These are phyloP conservation scores for Drosophila equinoxialis DNA, from an alignment of 1,140 invertebrate species.

Conservation along the genomic window DNA sequence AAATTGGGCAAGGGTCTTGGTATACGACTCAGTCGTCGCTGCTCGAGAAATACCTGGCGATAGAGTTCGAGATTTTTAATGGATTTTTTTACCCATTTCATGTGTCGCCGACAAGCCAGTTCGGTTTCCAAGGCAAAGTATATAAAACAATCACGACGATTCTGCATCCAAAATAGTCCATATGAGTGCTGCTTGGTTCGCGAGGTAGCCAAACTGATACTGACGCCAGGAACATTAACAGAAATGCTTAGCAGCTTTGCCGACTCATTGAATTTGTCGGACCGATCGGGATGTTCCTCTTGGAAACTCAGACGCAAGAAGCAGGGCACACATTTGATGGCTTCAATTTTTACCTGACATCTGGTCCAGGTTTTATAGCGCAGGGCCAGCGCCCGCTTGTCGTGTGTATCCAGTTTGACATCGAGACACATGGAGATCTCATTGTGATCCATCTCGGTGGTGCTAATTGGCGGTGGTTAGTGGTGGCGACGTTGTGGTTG, in stretches of 20 bases:
- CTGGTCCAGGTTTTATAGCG: conserved; percentile 75
- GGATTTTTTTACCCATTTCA: conserved; percentile 83
- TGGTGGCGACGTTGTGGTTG: conserved; percentile 7
- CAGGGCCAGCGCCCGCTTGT: conserved; percentile 71
- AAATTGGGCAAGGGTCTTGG: conserved; percentile 70
- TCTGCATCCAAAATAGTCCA: conserved; percentile 80
- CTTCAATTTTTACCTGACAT: conserved; percentile 81
- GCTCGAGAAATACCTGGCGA: conserved; percentile 71
- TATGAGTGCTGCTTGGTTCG: conserved; percentile 78
- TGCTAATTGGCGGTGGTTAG: neutral
- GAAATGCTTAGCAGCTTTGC: conserved; percentile 57
- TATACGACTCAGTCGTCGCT: conserved; percentile 67
- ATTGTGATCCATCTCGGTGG: conserved; percentile 70
- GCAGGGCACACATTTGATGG: conserved; percentile 81
- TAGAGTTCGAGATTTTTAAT: conserved; percentile 81
- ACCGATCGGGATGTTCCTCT: conserved; percentile 15
- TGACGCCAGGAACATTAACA: conserved; percentile 77
- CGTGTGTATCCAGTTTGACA: conserved; percentile 79
- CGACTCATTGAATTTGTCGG: conserved; percentile 18
- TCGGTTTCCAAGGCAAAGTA: conserved; percentile 80
- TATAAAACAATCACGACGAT: conserved; percentile 78
- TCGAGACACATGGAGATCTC: conserved; percentile 81
- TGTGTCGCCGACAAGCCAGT: conserved; percentile 64
- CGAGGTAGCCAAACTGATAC: conserved; percentile 69
- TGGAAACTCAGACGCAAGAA: conserved; percentile 74